phyloP scores from a whole-genome alignment of 2,113 vertebrate genomes.

The Antechinus stuartii region DNA sequence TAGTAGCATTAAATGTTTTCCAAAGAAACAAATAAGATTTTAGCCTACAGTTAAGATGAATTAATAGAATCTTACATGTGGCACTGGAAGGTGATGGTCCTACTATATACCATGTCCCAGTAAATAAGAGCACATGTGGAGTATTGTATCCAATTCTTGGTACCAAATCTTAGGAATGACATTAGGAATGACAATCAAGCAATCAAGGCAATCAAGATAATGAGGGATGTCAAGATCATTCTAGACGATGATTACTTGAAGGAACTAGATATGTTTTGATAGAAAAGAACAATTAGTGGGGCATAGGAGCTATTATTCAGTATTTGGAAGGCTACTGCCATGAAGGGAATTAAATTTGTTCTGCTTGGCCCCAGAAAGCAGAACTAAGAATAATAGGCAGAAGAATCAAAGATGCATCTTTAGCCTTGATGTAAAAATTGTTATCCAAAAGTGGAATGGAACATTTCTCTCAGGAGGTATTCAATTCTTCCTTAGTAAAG shows the following conservation, averaged over 20 bases:
- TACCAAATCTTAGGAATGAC: neutral
- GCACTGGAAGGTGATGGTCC: neutral
- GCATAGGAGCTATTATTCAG: neutral
- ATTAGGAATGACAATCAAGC: neutral
- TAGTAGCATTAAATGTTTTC: neutral
- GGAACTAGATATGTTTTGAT: neutral
- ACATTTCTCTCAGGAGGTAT: neutral
- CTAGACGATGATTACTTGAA: neutral
- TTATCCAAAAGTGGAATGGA: neutral
- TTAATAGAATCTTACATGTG: neutral
- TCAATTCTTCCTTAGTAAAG: neutral
- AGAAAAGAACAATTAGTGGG: neutral
- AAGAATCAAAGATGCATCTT: neutral
- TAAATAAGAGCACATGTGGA: neutral
- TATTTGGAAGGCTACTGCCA: neutral
- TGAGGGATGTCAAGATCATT: neutral
- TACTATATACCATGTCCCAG: neutral
- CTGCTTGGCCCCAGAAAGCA: neutral
- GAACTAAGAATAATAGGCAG: neutral
- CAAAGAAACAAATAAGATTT: neutral
- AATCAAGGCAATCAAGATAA: neutral
- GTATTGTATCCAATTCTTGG: neutral
- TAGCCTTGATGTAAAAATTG: neutral
- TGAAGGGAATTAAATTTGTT: neutral
- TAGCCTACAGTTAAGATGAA: neutral